Base-by-base conservation (phyloP, 2,797 vertebrate genomes). In the Mus spretus region DNA sequence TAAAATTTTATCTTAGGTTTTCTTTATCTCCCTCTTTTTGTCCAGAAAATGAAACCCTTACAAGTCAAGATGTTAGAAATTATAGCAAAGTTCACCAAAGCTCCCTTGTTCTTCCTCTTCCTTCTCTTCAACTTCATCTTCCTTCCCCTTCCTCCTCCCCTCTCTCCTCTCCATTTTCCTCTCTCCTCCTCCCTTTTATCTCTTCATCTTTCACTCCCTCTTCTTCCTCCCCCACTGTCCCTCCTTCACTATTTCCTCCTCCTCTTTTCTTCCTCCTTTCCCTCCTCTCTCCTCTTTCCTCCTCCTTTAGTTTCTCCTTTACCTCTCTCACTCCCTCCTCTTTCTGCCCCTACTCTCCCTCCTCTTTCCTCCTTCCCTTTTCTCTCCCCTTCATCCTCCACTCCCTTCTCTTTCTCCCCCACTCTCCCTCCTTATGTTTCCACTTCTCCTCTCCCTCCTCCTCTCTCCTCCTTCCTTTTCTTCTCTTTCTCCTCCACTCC, bases 221-320 rank as follows among this genome's bases (percentile, higher is more conserved):
- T 20, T 55, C 3, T 12, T 72, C 11, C 17, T 55, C 4, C 10
- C 4, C 6, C 14, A 37, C 1, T 17, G n/a, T 20, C 37, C n/a
- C 70, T 37, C 19, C n/a, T 20, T 11, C 4, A 20, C 20, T 40
- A 12, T 22, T 40, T 74, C 4, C 10, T 47, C 44, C 4, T 26
- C 7, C 50, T 20, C 2, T 17, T 6, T 0, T 4, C 34, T 17
- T 37, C 22, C 3, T 37, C 6, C 34, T 10, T 5, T 13, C 28
- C 28, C 31, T 37, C 57, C 31, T 44, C 40, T 11, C 19, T 44
- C 34, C n/a, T 8, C 24, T 24, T 31, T 74, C 6, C 3, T 20
- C 24, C 10, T 31, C 26, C 2, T n/a, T 15, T 17, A 67, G 31
- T 34, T 65, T 12, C 2, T 57, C 4, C 19, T 34, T 6, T 6